These are phyloP conservation scores for Ianthella basta DNA, from an alignment of 37 sponge, comb jelly and placozoan genomes.

Conservation along the genomic window DNA sequence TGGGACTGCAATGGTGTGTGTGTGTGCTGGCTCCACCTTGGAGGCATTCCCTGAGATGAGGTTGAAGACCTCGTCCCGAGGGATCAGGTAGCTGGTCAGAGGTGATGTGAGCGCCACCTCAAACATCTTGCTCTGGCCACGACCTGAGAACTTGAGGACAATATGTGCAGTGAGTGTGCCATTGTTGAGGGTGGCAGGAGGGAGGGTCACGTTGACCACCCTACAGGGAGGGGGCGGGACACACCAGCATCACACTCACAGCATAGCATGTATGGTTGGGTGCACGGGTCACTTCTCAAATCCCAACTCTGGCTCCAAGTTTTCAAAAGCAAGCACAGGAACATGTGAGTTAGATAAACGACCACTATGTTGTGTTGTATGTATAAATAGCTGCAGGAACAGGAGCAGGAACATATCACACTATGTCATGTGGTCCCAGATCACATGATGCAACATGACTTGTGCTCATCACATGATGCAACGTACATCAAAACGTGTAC, in stretches of 20 bases:
- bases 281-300: too few relatives aligned
- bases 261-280: too few relatives aligned
- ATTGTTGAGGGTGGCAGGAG: conserved; percentile 62
- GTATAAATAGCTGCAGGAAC: conserved; percentile 48
- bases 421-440: too few relatives aligned
- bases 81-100: conserved; percentile 64
- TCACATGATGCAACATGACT: too few relatives aligned
- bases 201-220: conserved; percentile 69
- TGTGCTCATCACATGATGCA: too few relatives aligned
- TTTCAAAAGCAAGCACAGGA: too few relatives aligned
- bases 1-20: too few relatives aligned
- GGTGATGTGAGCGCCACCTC: conserved; percentile 23
- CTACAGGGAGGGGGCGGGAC: conserved; percentile 23
- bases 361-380: conserved; percentile 4
- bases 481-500: too few relatives aligned
- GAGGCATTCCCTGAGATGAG: conserved; percentile 7
- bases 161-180: conserved; percentile 77
- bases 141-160: conserved; percentile 47
- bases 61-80: conserved; percentile 47
- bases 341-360: too few relatives aligned
- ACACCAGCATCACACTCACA: background rate
- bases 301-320: too few relatives aligned
- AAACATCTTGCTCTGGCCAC: conserved; percentile 7
- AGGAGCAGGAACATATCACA: background rate
- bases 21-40: conserved; percentile 10